Evolutionary conservation across 2,113 vertebrate genomes (phyloP), one percentile per base, ranked within the genome.

Genomic region (Coptodon rendalli): DNA sequence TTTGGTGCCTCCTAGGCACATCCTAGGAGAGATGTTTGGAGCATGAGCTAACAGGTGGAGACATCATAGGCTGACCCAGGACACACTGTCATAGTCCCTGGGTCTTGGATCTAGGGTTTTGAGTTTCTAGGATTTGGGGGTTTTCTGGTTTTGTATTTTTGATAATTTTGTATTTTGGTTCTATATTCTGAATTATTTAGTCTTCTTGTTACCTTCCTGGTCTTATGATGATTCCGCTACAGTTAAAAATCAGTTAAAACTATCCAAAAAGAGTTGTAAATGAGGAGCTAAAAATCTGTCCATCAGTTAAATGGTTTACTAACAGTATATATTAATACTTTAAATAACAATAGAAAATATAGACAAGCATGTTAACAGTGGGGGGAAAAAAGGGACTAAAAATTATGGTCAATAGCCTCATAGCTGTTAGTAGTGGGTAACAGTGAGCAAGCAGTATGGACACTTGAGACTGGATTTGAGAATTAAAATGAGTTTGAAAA

Each of bases 351-450:
- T 59, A 9, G 13, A 59, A 59, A 6, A 31, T 31, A 59, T 29
- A 59, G 56, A 59, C 12, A 9, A 59, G 1, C 4, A 29, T 29
- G 13, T 16, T 5, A 59, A 59, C 24, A 59, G 24, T 59, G 56
- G 24, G 57, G 17, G 17, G 0, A 59, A 59, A 59, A 59, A 31
- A 31, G 24, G 2, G 27, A 31, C 57, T 17, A 31, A 63, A 19
- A 68, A 36, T 0, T 0, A 66, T 63, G 59, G 0, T 63, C 31
- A 63, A 1, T n/a, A 63, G 59, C 17, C 59, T 36, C 61, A 5
- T n/a, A 40, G 34, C 11, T 36, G 34, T 40, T 68, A 40, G 61
- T 13, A 36, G 61, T 66, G 61, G 9, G 1, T 38, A 66, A 38
- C 19, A 8, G 34, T 13, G 61, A 22, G 34, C 61, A 1, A 22